phyloP scores from a whole-genome alignment of 2,888 invertebrate species.

The Drosophila pseudotalamancana region DNA sequence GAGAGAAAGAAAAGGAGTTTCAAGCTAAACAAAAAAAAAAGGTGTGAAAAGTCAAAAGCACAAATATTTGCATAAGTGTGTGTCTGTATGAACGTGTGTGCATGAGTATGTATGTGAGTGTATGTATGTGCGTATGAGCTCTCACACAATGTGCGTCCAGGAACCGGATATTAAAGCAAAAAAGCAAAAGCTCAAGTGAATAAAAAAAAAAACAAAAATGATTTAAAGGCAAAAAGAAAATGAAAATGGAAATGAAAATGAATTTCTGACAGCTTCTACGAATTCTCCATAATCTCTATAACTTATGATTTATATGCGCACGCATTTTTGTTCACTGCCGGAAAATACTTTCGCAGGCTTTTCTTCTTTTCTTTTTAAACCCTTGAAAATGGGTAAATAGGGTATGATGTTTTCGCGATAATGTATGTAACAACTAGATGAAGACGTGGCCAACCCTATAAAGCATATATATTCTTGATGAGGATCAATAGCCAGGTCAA shows the following conservation, averaged over 20 bases:
- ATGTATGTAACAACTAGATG: too few relatives aligned
- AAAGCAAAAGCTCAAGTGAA: constrained; percentile 5
- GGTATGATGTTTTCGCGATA: too few relatives aligned
- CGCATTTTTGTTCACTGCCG: constrained; percentile 26
- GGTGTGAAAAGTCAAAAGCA: constrained; percentile 51
- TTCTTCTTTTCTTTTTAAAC: constrained; percentile 6
- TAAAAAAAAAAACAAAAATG: constrained; percentile 5
- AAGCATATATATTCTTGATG: too few relatives aligned
- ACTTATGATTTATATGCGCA: constrained; percentile 37
- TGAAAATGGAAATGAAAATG: constrained; percentile 22
- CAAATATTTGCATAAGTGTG: constrained; percentile 23
- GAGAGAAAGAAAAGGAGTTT: constrained; percentile 3
- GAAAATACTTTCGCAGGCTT: constrained; percentile 6
- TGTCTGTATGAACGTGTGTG: neutral
- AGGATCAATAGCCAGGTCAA: too few relatives aligned
- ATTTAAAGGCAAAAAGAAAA: too few relatives aligned
- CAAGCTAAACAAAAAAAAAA: constrained; percentile 35
- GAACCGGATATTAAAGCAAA: constrained; percentile 71
- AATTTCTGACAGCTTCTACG: constrained; percentile 35
- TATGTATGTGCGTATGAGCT: constrained; percentile 8
- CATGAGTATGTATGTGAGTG: neutral
- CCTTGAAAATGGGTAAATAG: too few relatives aligned
- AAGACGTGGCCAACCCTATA: too few relatives aligned
- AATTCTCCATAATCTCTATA: constrained; percentile 7
- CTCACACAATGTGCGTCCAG: constrained; percentile 52